Base-by-base conservation (phyloP, 2,888 invertebrate genomes). In the Scaptomyza reducta region DNA sequence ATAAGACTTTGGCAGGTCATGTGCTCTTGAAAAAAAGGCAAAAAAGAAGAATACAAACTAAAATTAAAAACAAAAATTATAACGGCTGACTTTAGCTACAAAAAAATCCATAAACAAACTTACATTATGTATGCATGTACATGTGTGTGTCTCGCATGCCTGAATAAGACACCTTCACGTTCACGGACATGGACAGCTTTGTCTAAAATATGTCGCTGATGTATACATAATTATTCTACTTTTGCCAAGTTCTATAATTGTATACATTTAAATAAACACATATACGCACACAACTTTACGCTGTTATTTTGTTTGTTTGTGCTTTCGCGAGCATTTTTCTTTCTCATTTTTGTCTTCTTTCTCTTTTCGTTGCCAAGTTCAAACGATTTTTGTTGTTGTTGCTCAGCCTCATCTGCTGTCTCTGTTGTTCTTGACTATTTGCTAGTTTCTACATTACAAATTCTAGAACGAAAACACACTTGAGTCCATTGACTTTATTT, bases 301-400 rank as follows among this genome's bases (percentile, higher is more conserved):
- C 46, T 41, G 40, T 53, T 38, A 35, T 47, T 57, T 58, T 63
- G n/a, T 55, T 54, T 65, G 50, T 55, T 67, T 55, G 10, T 61
- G 55, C 50, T 61, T 61, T 62, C 70, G 64, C 65, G 55, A 75
- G 59, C 56, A 42, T 47, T 65, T 68, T 42, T n/a, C 38, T 54
- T 58, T 50, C 66, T 50, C 66, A 35, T 13, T 35, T 22, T 13
- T 41, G 27, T 58, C 27, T 25, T 33, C 38, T 27, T 10, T 55
- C 45, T 35, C 18, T 64, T 74, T 79, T 83, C 72, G 68, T 56
- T 87, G 87, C 77, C 87, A 85, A 85, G 83, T 87, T 85, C 77
- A 85, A 70, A 79, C 59, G 49, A 47, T 67, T 62, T 61, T 60
- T 22, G 14, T 14, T 62, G 46, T 58, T 45, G 53, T 22, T 57